Evolutionary conservation across 2,797 vertebrate species (phyloP).

Genomic region (Amphiprion clarkii): DNA sequence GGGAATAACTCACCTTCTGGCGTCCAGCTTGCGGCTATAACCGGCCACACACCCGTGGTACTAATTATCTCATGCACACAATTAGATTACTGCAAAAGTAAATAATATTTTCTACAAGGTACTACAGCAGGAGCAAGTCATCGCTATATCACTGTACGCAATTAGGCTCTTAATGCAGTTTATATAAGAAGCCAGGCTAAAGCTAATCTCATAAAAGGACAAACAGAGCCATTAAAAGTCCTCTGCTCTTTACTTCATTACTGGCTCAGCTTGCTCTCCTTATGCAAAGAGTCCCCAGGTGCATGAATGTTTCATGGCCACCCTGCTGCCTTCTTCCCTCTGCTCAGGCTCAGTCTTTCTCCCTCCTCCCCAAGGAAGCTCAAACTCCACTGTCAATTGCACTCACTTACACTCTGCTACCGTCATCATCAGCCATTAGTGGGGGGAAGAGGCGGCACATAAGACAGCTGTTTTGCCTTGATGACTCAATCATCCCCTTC

Average conservation of each 20-base stretch:
- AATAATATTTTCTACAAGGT: slow-evolving; percentile 45
- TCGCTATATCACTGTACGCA: slow-evolving; percentile 52
- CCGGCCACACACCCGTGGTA: slow-evolving; percentile 58
- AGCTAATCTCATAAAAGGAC: slow-evolving; percentile 67
- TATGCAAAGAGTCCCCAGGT: slow-evolving; percentile 81
- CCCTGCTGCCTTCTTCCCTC: slow-evolving; percentile 70
- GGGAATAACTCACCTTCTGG: slow-evolving; percentile 69
- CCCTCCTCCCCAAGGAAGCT: slow-evolving; percentile 69
- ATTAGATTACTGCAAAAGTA: slow-evolving; percentile 58
- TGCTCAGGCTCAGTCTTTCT: slow-evolving; percentile 52
- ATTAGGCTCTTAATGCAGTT: slow-evolving; percentile 64
- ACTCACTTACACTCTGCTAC: slow-evolving; percentile 71
- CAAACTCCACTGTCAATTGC: slow-evolving; percentile 69
- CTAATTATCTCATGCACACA: slow-evolving; percentile 52
- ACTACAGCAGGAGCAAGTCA: slow-evolving; percentile 27
- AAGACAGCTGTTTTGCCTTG: slow-evolving; percentile 71
- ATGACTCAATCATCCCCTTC: slow-evolving; percentile 75
- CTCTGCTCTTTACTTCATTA: slow-evolving; percentile 74
- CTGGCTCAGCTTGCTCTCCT: slow-evolving; percentile 71
- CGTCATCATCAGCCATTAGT: slow-evolving; percentile 69
- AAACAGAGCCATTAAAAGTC: slow-evolving; percentile 73
- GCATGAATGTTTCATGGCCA: slow-evolving; percentile 83
- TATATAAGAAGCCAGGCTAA: slow-evolving; percentile 56
- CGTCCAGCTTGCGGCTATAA: slow-evolving; percentile 47
- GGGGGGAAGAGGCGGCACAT: slow-evolving; percentile 32